A percentile compares a stretch with the other conserved stretches of the same genome.
These are phyloP conservation scores for Sarcophaga subvicina DNA, from an alignment of 2,888 invertebrate genomes.

Conservation along the genomic window DNA sequence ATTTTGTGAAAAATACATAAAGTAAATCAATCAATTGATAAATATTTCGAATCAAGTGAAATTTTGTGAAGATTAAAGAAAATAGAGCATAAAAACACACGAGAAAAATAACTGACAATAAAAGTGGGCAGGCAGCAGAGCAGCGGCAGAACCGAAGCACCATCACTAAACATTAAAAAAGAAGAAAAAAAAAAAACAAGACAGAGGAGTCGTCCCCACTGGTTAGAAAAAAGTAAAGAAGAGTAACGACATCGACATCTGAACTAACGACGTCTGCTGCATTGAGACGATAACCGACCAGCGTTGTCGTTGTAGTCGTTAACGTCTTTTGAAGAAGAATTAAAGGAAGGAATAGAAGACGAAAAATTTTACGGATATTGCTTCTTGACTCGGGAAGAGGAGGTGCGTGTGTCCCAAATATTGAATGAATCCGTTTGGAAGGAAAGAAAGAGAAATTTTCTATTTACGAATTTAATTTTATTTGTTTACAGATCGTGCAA, in stretches of 20 bases:
- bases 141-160: constrained; percentile 56
- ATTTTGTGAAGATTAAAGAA: constrained; percentile 7
- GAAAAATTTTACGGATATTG: constrained; percentile 48
- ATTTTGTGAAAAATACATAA: constrained; percentile 69
- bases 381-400: constrained; percentile 44
- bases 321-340: constrained; percentile 60
- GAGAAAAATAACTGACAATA: constrained; percentile 55
- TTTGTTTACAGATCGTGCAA: constrained; percentile 48
- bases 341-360: constrained; percentile 43
- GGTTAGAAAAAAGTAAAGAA: constrained; percentile 63
- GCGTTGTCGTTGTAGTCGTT: constrained; percentile 58
- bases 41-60: constrained; percentile 23
- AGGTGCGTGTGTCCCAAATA: constrained; percentile 49
- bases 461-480: constrained; percentile 20
- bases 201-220: constrained; percentile 51
- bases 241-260: constrained; percentile 62
- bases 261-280: constrained; percentile 62
- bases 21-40: constrained; percentile 35
- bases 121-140: constrained; percentile 64
- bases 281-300: constrained; percentile 64
- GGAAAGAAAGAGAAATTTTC: constrained; percentile 1
- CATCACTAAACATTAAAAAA: constrained; percentile 50
- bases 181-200: constrained; percentile 30
- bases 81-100: constrained; percentile 47
- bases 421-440: background rate